Evolutionary conservation across 2,113 vertebrate genomes (phyloP).

Genomic region (Tiliqua scincoides): DNA sequence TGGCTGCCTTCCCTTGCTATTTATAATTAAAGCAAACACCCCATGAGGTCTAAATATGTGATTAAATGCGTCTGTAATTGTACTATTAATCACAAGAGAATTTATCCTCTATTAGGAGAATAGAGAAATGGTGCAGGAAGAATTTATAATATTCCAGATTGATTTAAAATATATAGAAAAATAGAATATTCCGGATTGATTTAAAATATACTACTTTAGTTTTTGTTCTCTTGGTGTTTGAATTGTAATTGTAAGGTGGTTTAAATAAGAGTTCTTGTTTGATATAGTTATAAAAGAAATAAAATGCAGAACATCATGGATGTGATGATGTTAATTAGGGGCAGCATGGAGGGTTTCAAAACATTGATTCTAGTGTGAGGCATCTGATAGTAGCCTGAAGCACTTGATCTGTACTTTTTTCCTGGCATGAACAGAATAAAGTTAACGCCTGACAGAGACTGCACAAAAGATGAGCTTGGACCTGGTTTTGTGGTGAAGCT

Average conservation of each 20-base stretch:
- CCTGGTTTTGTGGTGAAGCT: conserved; percentile 37
- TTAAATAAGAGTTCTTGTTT: neutral
- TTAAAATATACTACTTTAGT: neutral
- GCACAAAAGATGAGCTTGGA: conserved; percentile 19
- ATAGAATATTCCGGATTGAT: neutral
- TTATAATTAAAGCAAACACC: no score
- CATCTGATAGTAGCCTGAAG: conserved; percentile 64
- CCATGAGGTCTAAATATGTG: no score
- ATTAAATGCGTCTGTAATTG: no score
- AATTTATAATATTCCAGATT: neutral
- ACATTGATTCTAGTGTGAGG: conserved; percentile 65
- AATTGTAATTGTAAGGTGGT: neutral
- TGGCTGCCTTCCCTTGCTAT: no score
- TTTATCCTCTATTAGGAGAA: neutral
- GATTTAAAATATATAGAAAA: neutral
- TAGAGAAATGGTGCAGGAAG: neutral
- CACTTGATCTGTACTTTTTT: conserved; percentile 67
- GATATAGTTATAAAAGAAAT: neutral
- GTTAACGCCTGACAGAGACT: conserved; percentile 52
- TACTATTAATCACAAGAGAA: neutral
- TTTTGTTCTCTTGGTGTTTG: neutral
- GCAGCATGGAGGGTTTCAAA: conserved; percentile 41
- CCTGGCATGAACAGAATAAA: conserved; percentile 40
- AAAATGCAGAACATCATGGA: conserved; percentile 62
- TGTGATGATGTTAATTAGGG: conserved; percentile 58